Evolutionary conservation across 2,113 vertebrate species (phyloP).

Genomic region (Grallaria varia): DNA sequence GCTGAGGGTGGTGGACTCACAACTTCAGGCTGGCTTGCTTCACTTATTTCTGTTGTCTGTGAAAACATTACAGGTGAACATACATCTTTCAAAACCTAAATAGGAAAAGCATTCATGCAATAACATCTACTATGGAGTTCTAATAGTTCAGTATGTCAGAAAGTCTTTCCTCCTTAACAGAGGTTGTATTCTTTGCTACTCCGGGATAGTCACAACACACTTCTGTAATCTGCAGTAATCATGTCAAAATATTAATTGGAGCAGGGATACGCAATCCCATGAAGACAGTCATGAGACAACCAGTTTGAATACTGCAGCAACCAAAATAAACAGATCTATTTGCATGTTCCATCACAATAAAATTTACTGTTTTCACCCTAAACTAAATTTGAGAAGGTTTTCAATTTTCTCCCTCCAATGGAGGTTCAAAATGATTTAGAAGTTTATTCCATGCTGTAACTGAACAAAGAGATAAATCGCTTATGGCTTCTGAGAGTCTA

Average conservation of each 20-base stretch:
- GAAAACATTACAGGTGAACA: not conserved
- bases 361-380: not conserved
- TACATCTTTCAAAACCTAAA: not conserved
- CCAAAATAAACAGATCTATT: not conserved
- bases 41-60: constrained; percentile 63
- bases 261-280: not conserved
- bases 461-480: not conserved
- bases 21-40: constrained; percentile 51
- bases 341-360: not conserved
- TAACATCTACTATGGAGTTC: not conserved
- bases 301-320: not conserved
- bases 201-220: not conserved
- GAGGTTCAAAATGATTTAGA: not conserved
- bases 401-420: not conserved
- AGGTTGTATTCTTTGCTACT: not conserved
- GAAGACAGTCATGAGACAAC: not conserved
- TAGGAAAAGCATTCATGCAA: not conserved
- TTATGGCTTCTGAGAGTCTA: not conserved
- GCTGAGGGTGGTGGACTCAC: constrained; percentile 62
- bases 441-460: not conserved
- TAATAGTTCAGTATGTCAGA: not conserved
- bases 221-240: not conserved
- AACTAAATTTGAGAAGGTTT: not conserved
- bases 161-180: not conserved
- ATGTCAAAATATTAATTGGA: not conserved